A percentile compares a stretch with the other conserved stretches of the same genome.
phyloP scores from a whole-genome alignment of 2,113 vertebrate species.

The Mandrillus leucophaeus region DNA sequence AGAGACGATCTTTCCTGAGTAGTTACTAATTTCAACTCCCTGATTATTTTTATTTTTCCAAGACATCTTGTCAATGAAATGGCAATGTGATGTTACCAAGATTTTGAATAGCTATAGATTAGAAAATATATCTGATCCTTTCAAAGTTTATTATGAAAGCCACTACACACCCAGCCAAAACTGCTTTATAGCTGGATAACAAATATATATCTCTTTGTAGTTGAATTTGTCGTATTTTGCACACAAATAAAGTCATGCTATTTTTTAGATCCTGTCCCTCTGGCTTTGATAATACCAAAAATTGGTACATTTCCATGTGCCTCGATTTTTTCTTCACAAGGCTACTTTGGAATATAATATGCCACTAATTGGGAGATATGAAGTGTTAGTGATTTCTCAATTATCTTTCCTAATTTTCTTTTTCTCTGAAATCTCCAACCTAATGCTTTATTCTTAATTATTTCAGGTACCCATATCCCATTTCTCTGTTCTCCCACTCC shows the following conservation, averaged over 20 bases:
- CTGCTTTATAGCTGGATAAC: neutral
- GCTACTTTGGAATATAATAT: constrained; percentile 40
- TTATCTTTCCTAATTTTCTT: neutral
- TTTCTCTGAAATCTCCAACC: neutral
- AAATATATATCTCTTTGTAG: neutral
- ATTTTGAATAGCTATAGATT: constrained; percentile 4
- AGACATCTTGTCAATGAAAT: neutral
- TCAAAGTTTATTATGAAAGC: constrained; percentile 24
- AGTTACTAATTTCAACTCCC: neutral
- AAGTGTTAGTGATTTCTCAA: constrained; percentile 34
- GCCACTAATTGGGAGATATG: neutral
- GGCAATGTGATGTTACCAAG: neutral
- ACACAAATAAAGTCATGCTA: neutral
- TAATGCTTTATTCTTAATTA: constrained; percentile 25
- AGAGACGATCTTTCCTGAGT: neutral
- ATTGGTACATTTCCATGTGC: constrained; percentile 5
- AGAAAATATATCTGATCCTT: constrained; percentile 16
- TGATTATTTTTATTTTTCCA: constrained; percentile 35
- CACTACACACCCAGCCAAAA: neutral
- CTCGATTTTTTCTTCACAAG: neutral
- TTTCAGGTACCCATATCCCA: neutral
- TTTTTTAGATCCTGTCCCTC: neutral
- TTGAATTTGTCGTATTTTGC: constrained; percentile 25
- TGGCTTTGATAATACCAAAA: neutral
- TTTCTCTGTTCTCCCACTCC: neutral